Evolutionary conservation across 1,140 invertebrate genomes (phyloP).

Genomic region (Coelopa frigida): DNA sequence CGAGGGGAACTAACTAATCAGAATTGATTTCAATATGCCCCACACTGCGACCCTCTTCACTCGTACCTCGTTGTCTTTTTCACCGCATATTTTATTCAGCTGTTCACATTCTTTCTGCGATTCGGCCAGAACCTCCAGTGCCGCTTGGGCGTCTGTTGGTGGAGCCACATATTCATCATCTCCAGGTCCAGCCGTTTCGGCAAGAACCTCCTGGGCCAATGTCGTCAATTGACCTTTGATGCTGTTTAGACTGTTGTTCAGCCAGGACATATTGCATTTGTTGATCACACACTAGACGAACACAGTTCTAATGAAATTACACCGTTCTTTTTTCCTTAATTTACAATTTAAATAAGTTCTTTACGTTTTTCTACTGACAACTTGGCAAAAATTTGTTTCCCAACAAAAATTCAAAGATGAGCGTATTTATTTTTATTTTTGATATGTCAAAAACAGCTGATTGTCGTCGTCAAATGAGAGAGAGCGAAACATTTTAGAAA

Average conservation of each 20-base stretch:
- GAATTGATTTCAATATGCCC: no score
- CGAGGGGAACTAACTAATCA: no score
- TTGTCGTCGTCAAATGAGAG: no score
- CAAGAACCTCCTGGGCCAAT: constrained; percentile 62
- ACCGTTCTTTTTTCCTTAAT: no score
- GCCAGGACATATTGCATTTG: constrained; percentile 58
- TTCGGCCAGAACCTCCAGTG: constrained; percentile 43
- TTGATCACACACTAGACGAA: not conserved
- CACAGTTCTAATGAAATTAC: no score
- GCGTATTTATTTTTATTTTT: constrained; percentile 6
- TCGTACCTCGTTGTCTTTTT: constrained; percentile 56
- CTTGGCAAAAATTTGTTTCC: constrained; percentile 13
- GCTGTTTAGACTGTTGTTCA: constrained; percentile 65
- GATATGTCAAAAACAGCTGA: constrained; percentile 10
- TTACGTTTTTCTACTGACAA: constrained; percentile 12
- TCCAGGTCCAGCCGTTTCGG: constrained; percentile 49
- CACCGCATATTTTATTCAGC: constrained; percentile 53
- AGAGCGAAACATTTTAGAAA: no score
- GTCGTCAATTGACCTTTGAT: constrained; percentile 68
- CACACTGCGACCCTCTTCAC: no score
- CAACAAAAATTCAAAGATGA: no score
- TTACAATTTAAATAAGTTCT: constrained; percentile 4
- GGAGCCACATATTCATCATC: constrained; percentile 33
- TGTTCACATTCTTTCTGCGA: constrained; percentile 51
- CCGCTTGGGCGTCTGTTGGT: constrained; percentile 21